Evolutionary conservation across 2,797 vertebrate genomes (phyloP).

Genomic region (Babyrousa celebensis): DNA sequence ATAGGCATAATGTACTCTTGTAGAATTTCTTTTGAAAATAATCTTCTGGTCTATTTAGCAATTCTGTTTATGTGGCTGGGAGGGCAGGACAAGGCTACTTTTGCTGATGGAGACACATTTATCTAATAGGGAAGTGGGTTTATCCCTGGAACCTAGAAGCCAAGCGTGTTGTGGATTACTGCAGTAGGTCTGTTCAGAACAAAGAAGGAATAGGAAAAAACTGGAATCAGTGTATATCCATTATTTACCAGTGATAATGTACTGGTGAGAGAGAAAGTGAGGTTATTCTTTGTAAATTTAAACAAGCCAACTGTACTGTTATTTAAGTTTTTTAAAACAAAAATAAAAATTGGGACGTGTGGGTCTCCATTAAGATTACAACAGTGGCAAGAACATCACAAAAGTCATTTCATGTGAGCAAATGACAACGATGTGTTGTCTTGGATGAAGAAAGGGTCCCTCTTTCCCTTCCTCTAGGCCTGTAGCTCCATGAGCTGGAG

Average conservation of each 20-base stretch:
- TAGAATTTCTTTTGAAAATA: not conserved
- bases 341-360: slow-evolving; percentile 16
- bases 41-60: not conserved
- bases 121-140: not conserved
- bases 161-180: not conserved
- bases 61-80: not conserved
- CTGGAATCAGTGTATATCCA: not conserved
- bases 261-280: not conserved
- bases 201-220: not conserved
- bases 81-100: not conserved
- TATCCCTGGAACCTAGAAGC: slow-evolving; percentile 17
- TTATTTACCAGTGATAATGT: slow-evolving; percentile 21
- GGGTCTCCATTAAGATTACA: not conserved
- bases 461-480: not conserved
- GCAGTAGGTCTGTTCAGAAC: not conserved
- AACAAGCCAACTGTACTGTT: not conserved
- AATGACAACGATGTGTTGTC: not conserved
- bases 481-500: not conserved
- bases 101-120: not conserved
- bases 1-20: not conserved
- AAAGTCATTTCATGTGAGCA: not conserved
- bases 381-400: not conserved
- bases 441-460: not conserved
- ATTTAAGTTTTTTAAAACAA: slow-evolving; percentile 34
- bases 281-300: slow-evolving; percentile 26